These are phyloP conservation scores for Nycticryphes semicollaris DNA, from an alignment of 2,113 vertebrate species.

Conservation along the genomic window DNA sequence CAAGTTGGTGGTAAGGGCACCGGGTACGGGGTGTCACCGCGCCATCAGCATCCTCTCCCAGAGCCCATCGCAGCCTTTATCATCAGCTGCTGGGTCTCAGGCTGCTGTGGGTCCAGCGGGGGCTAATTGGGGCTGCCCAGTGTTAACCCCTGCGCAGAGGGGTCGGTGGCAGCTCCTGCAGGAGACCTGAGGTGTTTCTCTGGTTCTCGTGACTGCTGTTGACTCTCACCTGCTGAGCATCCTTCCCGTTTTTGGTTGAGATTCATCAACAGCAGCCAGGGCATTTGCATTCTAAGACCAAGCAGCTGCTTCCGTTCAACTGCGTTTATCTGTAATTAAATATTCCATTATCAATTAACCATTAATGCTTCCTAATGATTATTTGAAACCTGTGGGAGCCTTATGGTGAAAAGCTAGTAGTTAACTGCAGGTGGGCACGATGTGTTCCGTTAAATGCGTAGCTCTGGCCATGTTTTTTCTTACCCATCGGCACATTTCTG, in stretches of 20 bases:
- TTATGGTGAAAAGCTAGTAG: not conserved
- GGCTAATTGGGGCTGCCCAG: not conserved
- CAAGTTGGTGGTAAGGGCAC: fast-evolving
- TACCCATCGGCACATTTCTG: not conserved
- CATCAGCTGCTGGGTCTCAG: fast-evolving
- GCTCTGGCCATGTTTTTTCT: not conserved
- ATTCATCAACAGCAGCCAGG: not conserved
- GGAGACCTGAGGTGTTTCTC: not conserved
- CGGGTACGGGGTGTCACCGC: fast-evolving
- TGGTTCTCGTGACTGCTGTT: not conserved
- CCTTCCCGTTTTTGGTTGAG: not conserved
- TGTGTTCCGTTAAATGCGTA: not conserved
- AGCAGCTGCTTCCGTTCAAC: not conserved
- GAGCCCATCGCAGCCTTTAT: not conserved
- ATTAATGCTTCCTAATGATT: not conserved
- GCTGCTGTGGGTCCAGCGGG: not conserved
- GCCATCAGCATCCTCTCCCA: fast-evolving
- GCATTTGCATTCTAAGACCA: not conserved
- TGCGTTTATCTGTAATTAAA: constrained; percentile 35
- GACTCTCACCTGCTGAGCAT: not conserved
- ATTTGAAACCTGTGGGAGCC: not conserved
- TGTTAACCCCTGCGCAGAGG: fast-evolving
- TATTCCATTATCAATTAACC: constrained; percentile 24
- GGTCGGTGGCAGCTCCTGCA: not conserved
- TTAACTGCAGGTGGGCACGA: not conserved